Conservation (phyloP, 2,113 vertebrate genomes). For the Anolis carolinensis region DNA sequence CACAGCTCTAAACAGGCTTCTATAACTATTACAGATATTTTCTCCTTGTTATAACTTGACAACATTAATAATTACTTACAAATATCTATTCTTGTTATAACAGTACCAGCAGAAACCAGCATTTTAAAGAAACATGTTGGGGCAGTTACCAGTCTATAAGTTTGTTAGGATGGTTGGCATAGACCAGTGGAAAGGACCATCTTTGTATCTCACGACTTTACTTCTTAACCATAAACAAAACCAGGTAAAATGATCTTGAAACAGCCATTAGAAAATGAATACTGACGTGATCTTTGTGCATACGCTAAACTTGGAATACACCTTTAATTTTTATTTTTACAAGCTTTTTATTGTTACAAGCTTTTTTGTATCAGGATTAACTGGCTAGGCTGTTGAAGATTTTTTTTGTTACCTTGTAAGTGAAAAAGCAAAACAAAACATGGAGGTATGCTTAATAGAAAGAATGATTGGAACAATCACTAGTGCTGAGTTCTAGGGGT, state of each 20-base stretch:
- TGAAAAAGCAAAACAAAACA: background rate
- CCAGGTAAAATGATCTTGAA: background rate
- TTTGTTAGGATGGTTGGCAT: too few species aligned
- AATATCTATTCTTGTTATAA: too few species aligned
- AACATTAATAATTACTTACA: too few species aligned
- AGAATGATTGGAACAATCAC: constrained; percentile 62
- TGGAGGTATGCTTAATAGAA: constrained; percentile 51
- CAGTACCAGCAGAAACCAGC: too few species aligned
- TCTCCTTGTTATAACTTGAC: too few species aligned
- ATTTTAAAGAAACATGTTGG: too few species aligned
- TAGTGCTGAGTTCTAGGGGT: constrained; percentile 68
- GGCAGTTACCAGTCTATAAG: too few species aligned
- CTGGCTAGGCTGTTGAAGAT: background rate
- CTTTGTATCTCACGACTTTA: background rate
- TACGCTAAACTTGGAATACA: background rate
- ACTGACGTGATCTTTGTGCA: background rate
- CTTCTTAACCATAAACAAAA: background rate
- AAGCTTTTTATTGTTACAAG: background rate
- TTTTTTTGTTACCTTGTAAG: background rate
- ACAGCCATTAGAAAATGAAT: too few species aligned
- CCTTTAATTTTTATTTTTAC: background rate
- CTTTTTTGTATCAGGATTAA: background rate
- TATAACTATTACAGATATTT: too few species aligned
- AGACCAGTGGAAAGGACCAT: background rate
- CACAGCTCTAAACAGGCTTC: too few species aligned